Evolutionary conservation across 2,113 vertebrate genomes (phyloP), one percentile per base, ranked within the genome.

Genomic region (Sitta europaea): DNA sequence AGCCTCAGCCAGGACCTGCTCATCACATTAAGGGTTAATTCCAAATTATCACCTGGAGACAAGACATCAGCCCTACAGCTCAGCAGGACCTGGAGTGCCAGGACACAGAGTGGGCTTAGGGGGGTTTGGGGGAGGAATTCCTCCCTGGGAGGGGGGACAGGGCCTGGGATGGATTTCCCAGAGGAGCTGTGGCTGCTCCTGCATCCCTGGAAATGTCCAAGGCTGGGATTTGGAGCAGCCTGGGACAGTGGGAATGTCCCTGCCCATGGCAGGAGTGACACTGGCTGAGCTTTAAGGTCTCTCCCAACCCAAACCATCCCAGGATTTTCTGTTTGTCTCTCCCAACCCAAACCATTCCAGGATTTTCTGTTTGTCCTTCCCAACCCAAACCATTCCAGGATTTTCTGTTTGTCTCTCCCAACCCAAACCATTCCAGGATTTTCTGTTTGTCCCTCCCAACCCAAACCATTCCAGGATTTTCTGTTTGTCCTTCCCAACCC

Each of bases 141-240:
- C 3, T 58, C 35, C 14, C 65, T 81, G 35, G 2, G 53, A 58
- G 53, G 43, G 2, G 25, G 20, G 1, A 3, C 24, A 66, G n/a
- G 22, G 2, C 28, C n/a, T 47, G 51, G 22, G 4, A 57, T 25
- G 12, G 77, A 19, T 8, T 33, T 21, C 9, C 45, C 45, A 70
- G 29, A 70, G 36, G 0, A 59, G 54, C 36, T 51, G 36, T 2
- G 66, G 54, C 31, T 81, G 42, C 7, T 12, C 42, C 53, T 66
- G 40, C 40, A 71, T 53, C 47, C 31, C 38, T 83, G 66, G 47
- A 1, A 70, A 10, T 29, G 54, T 0, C 47, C 80, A 31, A 71
- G 33, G 47, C 20, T 38, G 0, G 23, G 19, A 53, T 4, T 70
- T 29, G 54, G 66, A 70, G 66, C 66, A 51, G 0, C 47, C 38